Conservation (phyloP, 2,888 invertebrate species). For the Netelia virgata region DNA sequence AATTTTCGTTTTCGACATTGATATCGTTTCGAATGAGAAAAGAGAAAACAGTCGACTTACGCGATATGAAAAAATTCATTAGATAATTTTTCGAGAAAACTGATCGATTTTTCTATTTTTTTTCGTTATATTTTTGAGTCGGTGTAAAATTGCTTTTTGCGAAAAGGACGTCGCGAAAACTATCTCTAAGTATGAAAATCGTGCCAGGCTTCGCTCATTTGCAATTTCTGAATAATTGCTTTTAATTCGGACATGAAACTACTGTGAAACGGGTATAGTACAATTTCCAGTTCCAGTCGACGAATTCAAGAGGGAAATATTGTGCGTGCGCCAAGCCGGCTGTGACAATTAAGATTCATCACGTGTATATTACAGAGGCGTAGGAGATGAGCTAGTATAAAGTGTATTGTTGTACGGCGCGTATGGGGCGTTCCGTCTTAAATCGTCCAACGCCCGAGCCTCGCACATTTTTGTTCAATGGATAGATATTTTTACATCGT, state of each 20-base stretch:
- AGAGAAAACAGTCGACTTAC: not conserved
- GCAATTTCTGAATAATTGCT: not conserved
- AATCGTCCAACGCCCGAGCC: not conserved
- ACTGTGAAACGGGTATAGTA: not conserved
- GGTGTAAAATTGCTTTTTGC: not conserved
- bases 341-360: slow-evolving; percentile 68
- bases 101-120: not conserved
- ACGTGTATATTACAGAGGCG: slow-evolving; percentile 37
- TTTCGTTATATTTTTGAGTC: not conserved
- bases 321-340: slow-evolving; percentile 65
- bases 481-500: too few species aligned
- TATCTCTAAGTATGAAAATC: not conserved
- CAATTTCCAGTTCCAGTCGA: slow-evolving; percentile 52
- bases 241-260: not conserved
- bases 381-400: slow-evolving; percentile 59
- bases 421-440: slow-evolving; percentile 2
- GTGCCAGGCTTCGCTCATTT: not conserved
- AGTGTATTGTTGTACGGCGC: slow-evolving; percentile 4
- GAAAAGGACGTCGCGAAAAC: not conserved
- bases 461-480: too few species aligned
- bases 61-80: not conserved
- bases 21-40: too few species aligned
- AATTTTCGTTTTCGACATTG: too few species aligned
- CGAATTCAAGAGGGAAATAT: slow-evolving; percentile 65
- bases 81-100: not conserved